Percentiles rank a stretch among this genome's conserved stretches.
phyloP scores from a whole-genome alignment of 2,113 vertebrate genomes.

The Gracilinanus agilis region DNA sequence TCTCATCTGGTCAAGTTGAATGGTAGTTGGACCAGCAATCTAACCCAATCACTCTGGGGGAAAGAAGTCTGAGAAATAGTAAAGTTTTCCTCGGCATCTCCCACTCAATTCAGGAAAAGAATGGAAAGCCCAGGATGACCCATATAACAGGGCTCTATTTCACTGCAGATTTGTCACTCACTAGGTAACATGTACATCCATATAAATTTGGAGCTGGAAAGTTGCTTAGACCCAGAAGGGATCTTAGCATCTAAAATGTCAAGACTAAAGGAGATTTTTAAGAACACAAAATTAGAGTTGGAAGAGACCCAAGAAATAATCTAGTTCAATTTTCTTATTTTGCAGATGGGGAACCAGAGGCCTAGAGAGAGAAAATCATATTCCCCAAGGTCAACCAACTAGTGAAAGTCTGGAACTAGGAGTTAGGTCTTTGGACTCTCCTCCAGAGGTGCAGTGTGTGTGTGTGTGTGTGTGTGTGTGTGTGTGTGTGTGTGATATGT shows the following conservation, averaged over 20 bases:
- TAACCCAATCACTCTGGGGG: background rate
- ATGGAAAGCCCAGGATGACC: background rate
- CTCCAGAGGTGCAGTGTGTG: background rate
- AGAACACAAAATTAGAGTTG: background rate
- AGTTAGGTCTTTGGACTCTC: background rate
- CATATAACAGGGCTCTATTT: background rate
- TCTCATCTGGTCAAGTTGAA: background rate
- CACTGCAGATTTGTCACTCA: background rate
- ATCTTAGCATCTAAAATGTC: background rate
- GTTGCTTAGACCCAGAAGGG: background rate
- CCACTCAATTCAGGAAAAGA: background rate
- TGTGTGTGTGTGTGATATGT: background rate
- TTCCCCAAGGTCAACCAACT: background rate
- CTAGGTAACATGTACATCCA: background rate
- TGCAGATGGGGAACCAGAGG: background rate
- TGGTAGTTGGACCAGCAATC: background rate
- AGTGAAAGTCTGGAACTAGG: background rate
- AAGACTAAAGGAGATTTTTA: background rate
- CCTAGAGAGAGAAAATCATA: background rate
- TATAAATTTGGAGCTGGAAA: background rate
- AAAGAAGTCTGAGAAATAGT: background rate
- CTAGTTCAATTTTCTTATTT: background rate
- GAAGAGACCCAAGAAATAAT: background rate
- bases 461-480: background rate
- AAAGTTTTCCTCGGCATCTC: background rate